phyloP scores from a whole-genome alignment of 2,113 vertebrate species.

The Gymnogyps californianus region DNA sequence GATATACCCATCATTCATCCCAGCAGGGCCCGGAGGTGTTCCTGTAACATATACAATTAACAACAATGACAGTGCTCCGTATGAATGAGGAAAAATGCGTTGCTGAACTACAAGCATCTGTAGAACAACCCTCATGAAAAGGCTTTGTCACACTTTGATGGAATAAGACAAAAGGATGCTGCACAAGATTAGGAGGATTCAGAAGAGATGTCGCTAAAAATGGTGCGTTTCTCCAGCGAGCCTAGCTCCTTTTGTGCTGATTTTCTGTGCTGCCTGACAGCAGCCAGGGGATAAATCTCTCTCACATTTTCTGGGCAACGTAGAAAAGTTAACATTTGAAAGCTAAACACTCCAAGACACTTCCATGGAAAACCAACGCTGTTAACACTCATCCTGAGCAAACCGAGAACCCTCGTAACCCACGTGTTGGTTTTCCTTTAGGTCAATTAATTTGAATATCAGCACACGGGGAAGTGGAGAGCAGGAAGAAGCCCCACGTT shows the following conservation, averaged over 20 bases:
- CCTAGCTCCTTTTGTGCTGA: not conserved
- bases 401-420: not conserved
- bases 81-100: rapidly evolving
- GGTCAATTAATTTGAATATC: not conserved
- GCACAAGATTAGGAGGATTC: not conserved
- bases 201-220: not conserved
- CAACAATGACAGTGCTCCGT: rapidly evolving
- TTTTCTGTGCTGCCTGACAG: not conserved
- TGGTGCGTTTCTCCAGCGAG: not conserved
- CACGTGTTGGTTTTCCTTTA: not conserved
- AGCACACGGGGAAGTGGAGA: not conserved
- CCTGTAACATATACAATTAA: not conserved
- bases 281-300: not conserved
- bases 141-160: slow-evolving; percentile 21
- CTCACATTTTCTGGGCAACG: rapidly evolving
- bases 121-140: not conserved
- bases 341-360: not conserved
- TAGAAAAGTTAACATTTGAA: not conserved
- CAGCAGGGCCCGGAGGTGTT: not conserved
- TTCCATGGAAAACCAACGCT: not conserved
- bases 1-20: not conserved
- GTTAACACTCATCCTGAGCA: not conserved
- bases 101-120: not conserved
- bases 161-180: slow-evolving; percentile 26
- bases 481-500: not conserved